Conservation (phyloP, 2,113 vertebrate genomes). For the Pluvialis apricaria region DNA sequence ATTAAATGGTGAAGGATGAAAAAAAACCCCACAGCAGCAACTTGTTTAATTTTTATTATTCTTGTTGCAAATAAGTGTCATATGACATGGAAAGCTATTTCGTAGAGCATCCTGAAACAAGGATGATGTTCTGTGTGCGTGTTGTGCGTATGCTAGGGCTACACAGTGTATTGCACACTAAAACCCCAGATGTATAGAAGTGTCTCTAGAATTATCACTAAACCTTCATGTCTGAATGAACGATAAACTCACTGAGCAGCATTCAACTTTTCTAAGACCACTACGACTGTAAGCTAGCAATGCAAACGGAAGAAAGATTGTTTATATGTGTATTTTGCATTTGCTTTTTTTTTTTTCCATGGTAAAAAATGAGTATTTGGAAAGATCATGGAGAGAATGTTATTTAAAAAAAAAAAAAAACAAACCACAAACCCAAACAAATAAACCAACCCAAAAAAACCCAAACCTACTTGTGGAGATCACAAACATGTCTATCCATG, state of each 20-base stretch:
- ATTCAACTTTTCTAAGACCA: not conserved
- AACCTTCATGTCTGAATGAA: not conserved
- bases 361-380: not conserved
- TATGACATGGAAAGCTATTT: not conserved
- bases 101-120: not conserved
- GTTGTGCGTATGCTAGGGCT: not conserved
- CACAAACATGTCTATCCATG: fast-evolving
- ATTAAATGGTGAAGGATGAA: not conserved
- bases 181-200: not conserved
- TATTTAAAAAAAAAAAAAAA: not conserved
- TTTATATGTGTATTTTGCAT: not conserved
- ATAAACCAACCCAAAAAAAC: too few relatives aligned
- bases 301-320: not conserved
- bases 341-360: not conserved
- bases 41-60: not conserved
- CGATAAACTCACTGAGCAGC: not conserved
- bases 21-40: not conserved
- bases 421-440: not conserved
- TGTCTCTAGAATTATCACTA: not conserved
- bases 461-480: not conserved
- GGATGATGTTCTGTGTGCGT: not conserved
- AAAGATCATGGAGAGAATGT: not conserved
- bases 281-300: not conserved
- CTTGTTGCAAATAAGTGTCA: not conserved
- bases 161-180: not conserved